phyloP scores from a whole-genome alignment of 2,888 invertebrate genomes.

The Boloria selene region DNA sequence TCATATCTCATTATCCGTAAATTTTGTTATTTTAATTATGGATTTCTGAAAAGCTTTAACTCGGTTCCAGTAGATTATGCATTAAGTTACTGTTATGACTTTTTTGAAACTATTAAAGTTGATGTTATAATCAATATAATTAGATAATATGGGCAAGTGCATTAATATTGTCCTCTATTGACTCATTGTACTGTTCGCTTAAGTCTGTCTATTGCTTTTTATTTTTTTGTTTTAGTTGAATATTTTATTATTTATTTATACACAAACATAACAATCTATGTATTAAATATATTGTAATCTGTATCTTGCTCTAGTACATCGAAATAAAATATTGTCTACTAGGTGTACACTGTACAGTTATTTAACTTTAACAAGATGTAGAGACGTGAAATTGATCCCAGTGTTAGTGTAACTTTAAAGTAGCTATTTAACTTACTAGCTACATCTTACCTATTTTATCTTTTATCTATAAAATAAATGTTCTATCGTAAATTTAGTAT shows the following conservation, averaged over 20 bases:
- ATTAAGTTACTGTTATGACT: slow-evolving; percentile 82
- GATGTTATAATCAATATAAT: slow-evolving; percentile 80
- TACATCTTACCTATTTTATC: slow-evolving; percentile 67
- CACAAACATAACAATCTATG: slow-evolving; percentile 62
- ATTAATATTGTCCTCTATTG: slow-evolving; percentile 79
- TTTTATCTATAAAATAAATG: slow-evolving; percentile 77
- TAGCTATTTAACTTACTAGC: slow-evolving; percentile 71
- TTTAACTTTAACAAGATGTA: slow-evolving; percentile 43
- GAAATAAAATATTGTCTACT: slow-evolving; percentile 59
- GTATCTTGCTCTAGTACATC: slow-evolving; percentile 61
- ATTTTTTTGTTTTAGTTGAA: slow-evolving; percentile 78
- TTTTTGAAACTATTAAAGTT: slow-evolving; percentile 78
- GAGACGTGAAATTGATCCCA: slow-evolving; percentile 60
- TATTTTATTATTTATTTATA: slow-evolving; percentile 83
- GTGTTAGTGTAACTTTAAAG: slow-evolving; percentile 66
- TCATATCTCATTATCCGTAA: slow-evolving; percentile 76
- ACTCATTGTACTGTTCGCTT: slow-evolving; percentile 78
- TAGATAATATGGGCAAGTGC: slow-evolving; percentile 82
- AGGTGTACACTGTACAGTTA: slow-evolving; percentile 56
- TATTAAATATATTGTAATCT: slow-evolving; percentile 55
- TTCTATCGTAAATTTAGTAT: slow-evolving; percentile 78
- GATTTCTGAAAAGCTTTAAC: slow-evolving; percentile 82
- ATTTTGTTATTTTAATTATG: slow-evolving; percentile 81
- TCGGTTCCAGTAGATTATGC: slow-evolving; percentile 82
- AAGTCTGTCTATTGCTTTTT: slow-evolving; percentile 74